A percentile compares a stretch with the other conserved stretches of the same genome.
Conservation (phyloP, 2,888 invertebrate species). For the Emmelina monodactyla region DNA sequence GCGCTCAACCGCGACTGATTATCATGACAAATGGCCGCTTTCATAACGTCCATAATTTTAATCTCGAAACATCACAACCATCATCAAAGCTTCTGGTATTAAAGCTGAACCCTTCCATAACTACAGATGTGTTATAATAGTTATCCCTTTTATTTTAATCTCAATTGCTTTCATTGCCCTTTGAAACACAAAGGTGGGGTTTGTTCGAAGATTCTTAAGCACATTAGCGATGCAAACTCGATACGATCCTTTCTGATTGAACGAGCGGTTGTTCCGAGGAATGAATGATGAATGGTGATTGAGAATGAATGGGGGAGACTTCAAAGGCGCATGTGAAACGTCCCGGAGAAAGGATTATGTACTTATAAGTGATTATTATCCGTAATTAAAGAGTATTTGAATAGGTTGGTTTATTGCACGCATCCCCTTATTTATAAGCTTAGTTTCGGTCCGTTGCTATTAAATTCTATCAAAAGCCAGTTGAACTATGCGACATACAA, state of each 20-base stretch:
- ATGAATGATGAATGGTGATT: constrained; percentile 18
- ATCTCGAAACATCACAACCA: no score
- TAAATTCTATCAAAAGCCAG: no score
- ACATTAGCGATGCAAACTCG: constrained; percentile 53
- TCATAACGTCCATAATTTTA: no score
- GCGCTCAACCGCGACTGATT: no score
- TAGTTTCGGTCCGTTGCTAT: no score
- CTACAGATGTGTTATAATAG: constrained; percentile 4
- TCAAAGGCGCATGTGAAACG: not conserved
- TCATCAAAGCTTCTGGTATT: no score
- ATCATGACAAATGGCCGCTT: no score
- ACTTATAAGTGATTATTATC: not conserved
- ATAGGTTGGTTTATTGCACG: no score
- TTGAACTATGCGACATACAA: no score
- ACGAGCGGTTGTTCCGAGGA: not conserved
- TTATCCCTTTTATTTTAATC: not conserved
- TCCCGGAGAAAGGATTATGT: not conserved
- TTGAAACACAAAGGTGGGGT: no score
- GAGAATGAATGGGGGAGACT: constrained; percentile 13
- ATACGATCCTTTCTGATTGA: constrained; percentile 36
- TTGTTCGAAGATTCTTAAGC: constrained; percentile 27
- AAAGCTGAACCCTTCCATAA: no score
- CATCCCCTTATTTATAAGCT: no score
- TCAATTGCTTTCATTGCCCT: not conserved
- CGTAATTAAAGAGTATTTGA: not conserved